Percentiles rank a stretch among this genome's conserved stretches.
phyloP scores from a whole-genome alignment of 2,888 invertebrate species.

The Andricus curvator region DNA sequence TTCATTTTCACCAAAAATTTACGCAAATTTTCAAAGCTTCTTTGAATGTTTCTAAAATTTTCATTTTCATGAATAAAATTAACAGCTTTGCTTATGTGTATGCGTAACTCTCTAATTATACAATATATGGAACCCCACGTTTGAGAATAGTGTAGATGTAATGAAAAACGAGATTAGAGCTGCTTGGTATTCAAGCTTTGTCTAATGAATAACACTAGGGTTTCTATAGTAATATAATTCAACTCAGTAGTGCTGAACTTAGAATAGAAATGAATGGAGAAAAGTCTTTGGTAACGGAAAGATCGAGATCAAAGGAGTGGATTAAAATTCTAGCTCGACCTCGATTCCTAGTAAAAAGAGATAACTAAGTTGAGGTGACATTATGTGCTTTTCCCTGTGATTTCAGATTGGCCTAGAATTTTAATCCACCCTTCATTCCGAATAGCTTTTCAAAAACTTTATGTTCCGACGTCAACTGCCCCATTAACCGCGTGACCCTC shows the following conservation, averaged over 20 bases:
- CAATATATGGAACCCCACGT: neutral
- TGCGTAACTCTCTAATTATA: neutral
- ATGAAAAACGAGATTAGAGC: slow-evolving; percentile 18
- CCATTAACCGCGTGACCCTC: slow-evolving; percentile 32
- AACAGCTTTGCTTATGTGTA: neutral
- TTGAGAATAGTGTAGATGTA: neutral
- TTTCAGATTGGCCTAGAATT: slow-evolving; percentile 23
- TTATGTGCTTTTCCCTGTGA: slow-evolving; percentile 24
- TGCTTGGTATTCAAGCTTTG: slow-evolving; percentile 9
- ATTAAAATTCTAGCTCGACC: slow-evolving; percentile 21
- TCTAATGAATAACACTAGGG: slow-evolving; percentile 3
- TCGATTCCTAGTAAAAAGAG: neutral
- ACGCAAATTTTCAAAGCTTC: too few relatives aligned
- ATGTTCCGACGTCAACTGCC: slow-evolving; percentile 5
- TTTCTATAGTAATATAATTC: neutral
- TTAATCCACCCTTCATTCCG: slow-evolving; percentile 13
- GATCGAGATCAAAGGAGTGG: slow-evolving; percentile 18
- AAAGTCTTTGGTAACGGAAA: slow-evolving; percentile 6
- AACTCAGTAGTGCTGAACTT: neutral
- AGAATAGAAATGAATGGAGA: slow-evolving; percentile 6
- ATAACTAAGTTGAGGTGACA: slow-evolving; percentile 19
- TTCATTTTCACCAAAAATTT: too few relatives aligned
- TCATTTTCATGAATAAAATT: neutral
- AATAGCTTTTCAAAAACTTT: slow-evolving; percentile 14
- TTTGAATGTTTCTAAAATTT: too few relatives aligned